These are phyloP conservation scores for Pseudeuparius sepicola DNA, from an alignment of 2,888 invertebrate genomes.

Conservation along the genomic window DNA sequence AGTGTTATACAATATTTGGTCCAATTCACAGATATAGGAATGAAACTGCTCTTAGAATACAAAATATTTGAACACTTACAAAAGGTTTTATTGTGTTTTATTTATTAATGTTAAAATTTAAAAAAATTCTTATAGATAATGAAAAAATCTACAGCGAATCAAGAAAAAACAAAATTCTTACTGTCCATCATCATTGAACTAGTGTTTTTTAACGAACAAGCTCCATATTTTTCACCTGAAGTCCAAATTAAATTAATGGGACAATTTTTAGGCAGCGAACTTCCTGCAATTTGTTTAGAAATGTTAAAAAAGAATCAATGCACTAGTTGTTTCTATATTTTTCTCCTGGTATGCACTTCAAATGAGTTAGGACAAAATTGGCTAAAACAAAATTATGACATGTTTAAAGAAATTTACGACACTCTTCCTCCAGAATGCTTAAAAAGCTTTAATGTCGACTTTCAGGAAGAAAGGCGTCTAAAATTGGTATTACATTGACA, in stretches of 20 bases:
- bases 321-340: constrained; percentile 12
- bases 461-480: constrained; percentile 19
- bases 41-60: constrained; percentile 31
- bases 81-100: too few relatives aligned
- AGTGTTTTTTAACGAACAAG: constrained; percentile 24
- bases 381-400: constrained; percentile 28
- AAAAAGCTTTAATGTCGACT: constrained; percentile 21
- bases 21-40: constrained; percentile 29
- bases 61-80: constrained; percentile 29
- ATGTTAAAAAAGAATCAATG: constrained; percentile 20
- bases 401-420: constrained; percentile 25
- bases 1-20: constrained; percentile 33
- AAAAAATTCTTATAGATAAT: constrained; percentile 17
- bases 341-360: constrained; percentile 14
- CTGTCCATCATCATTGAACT: constrained; percentile 16
- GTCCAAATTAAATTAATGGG: constrained; percentile 17
- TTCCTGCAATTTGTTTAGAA: constrained; percentile 22
- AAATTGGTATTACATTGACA: constrained; percentile 16
- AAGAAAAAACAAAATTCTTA: constrained; percentile 16
- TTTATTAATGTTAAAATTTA: too few relatives aligned
- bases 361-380: constrained; percentile 23
- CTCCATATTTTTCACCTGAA: constrained; percentile 17
- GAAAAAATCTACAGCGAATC: constrained; percentile 13
- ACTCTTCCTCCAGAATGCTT: constrained; percentile 20
- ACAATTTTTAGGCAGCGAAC: constrained; percentile 19